Conservation (phyloP, 2,113 vertebrate genomes). For the Lontra canadensis region DNA sequence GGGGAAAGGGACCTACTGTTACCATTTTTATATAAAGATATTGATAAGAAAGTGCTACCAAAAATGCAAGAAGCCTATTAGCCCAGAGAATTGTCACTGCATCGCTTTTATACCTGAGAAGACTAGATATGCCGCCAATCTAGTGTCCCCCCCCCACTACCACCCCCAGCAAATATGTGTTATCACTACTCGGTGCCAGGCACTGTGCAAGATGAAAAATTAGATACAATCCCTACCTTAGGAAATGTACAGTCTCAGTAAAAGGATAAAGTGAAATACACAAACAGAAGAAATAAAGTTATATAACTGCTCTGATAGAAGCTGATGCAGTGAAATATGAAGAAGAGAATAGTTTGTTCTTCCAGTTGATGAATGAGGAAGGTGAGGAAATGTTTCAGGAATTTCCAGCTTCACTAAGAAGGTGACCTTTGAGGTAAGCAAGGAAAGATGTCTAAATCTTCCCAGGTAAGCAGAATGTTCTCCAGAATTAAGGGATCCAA, state of each 20-base stretch:
- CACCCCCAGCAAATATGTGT: background rate
- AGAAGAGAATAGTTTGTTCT: background rate
- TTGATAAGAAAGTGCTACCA: conserved; percentile 5
- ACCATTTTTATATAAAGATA: background rate
- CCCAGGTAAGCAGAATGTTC: background rate
- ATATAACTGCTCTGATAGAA: background rate
- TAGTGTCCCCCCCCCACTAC: background rate
- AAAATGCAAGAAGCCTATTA: background rate
- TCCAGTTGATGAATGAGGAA: background rate
- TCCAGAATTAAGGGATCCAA: background rate
- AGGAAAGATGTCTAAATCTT: background rate
- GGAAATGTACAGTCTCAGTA: background rate
- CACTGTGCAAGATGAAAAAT: background rate
- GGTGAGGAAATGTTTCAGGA: background rate
- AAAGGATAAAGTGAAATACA: background rate
- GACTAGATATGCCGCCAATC: background rate
- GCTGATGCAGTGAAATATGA: background rate
- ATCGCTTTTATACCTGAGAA: background rate
- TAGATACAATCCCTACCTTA: background rate
- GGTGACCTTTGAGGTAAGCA: background rate
- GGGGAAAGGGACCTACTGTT: background rate
- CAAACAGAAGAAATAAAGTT: background rate
- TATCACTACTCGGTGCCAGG: background rate
- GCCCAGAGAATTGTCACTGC: background rate
- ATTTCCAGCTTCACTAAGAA: background rate